phyloP scores from a whole-genome alignment of 2,797 vertebrate genomes.

The Morus bassanus region DNA sequence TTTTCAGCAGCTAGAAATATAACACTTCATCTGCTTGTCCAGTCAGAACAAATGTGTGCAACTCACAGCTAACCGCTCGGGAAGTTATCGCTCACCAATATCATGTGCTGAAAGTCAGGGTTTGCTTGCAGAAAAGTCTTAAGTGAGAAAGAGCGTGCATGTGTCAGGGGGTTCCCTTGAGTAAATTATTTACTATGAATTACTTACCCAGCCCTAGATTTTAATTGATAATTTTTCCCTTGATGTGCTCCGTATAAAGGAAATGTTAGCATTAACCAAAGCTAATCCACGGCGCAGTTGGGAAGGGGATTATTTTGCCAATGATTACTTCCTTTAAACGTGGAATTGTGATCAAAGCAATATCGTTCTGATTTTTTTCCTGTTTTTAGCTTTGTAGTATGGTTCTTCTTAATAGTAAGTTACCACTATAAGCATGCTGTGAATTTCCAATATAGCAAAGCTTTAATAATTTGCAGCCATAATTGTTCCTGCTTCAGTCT shows the following conservation, averaged over 20 bases:
- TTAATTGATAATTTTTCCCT: constrained; percentile 50
- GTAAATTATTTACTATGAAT: constrained; percentile 29
- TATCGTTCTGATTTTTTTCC: constrained; percentile 34
- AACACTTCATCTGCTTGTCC: not conserved
- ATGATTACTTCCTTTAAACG: constrained; percentile 35
- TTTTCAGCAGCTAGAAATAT: not conserved
- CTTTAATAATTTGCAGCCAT: constrained; percentile 53
- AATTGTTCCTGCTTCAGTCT: constrained; percentile 52
- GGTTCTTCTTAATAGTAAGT: constrained; percentile 12
- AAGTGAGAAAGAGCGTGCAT: not conserved
- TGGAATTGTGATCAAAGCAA: constrained; percentile 53
- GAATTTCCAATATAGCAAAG: constrained; percentile 46
- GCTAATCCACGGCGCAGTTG: not conserved
- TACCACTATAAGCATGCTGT: not conserved
- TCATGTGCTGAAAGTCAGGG: not conserved
- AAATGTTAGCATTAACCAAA: constrained; percentile 42
- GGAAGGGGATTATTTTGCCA: constrained; percentile 59
- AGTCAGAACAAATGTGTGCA: not conserved
- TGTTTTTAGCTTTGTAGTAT: constrained; percentile 30
- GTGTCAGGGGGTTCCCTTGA: not conserved
- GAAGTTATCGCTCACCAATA: not conserved
- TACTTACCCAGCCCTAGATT: constrained; percentile 25
- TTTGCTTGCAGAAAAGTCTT: not conserved
- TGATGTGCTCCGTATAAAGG: constrained; percentile 13
- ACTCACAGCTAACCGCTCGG: not conserved